Base-by-base conservation (phyloP, 2,797 vertebrate species). In the Allobates femoralis region DNA sequence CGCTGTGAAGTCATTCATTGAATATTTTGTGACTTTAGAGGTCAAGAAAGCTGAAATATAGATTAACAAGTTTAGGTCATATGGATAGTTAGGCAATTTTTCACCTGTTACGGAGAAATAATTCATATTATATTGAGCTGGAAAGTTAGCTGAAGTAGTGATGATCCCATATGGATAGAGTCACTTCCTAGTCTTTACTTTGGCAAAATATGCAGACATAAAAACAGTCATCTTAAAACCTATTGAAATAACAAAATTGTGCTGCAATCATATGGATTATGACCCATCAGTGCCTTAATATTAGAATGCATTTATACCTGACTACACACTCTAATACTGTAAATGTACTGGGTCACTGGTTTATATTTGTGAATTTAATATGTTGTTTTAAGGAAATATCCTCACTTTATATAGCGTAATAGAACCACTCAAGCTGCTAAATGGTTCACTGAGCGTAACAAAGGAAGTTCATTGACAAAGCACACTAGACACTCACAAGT, bases 101-200 rank as follows among this genome's bases (percentile, higher is more conserved):
- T 76, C 26, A 76, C 73, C 50, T 53, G 73, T 76, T 53, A 76
- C 0, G n/a, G 16, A 51, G 74, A 62, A 53, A 64, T 79, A 83
- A 73, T 78, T 83, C 75, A 79, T 53, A 87, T 83, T 50, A 87
- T 83, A 83, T 74, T 41, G 18, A 69, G 76, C 28, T 79, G 66
- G 66, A 84, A 84, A 74, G 11, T 79, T 56, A 79, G 58, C 16
- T 67, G 32, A 46, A 75, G 67, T 67, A 78, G 75, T 30, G 60
- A 78, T 85, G 83, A 58, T 85, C 74, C 78, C 83, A 66, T 69
- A 78, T 78, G 83, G 30, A 53, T 85, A 83, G 19, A 75, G 80
- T 83, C 55, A 87, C 55, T 79, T 84, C 66, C 75, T 84, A 37
- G 81, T 79, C 66, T 84, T 30, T 53, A 30, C 26, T 53, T 74